Base-by-base conservation (phyloP, 2,888 invertebrate species). In the Hirtodrosophila confusa region DNA sequence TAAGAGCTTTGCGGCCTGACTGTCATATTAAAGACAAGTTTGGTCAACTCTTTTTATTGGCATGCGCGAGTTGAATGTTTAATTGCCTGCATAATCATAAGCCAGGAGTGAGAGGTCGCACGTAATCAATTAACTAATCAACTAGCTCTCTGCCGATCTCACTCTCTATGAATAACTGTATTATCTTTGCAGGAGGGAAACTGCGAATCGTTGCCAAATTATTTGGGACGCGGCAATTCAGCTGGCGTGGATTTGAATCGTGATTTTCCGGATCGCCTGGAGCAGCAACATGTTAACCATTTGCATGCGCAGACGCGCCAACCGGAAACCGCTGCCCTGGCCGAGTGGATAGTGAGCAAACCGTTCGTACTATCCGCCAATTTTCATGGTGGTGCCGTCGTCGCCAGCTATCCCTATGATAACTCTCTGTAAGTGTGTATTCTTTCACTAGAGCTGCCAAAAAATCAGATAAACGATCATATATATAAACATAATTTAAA, bases 381-480 rank as follows among this genome's bases (percentile, higher is more conserved):
- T 91, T 93, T 98, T 48, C 98, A 98, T 90, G 98, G 98, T n/a
- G 98, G 98, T 3, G 97, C 99, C 35, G 93, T 99, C 0, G 99
- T 99, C 1, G 99, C 98, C 51, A 99, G 99, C 91, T 99, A 99
- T 92, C 99, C 99, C 0, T 99, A 94, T 89, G 99, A 98, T 91
- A 95, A 97, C 90, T 95, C 95, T 11, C 93, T 93, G 96, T 96
- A 92, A 92, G 91, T 90, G 10, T 17, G 3, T 6, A 0, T 27
- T 27, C 6, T 27, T 0, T 17, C 1, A 17, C 17, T 6, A 27
- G 3, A 27, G 27, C 27, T 27, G 5, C 5, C 31, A 7, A 31
- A 7, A 31, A 31, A 31, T 17, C 17, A 17, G 17, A 17, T 2
- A 17, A 17, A 1, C 17, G 17, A 17, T 17, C 17, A 17, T 31